These are phyloP conservation scores for Scaptomyza cyrtandrae DNA, from an alignment of 2,888 invertebrate genomes.

Conservation along the genomic window DNA sequence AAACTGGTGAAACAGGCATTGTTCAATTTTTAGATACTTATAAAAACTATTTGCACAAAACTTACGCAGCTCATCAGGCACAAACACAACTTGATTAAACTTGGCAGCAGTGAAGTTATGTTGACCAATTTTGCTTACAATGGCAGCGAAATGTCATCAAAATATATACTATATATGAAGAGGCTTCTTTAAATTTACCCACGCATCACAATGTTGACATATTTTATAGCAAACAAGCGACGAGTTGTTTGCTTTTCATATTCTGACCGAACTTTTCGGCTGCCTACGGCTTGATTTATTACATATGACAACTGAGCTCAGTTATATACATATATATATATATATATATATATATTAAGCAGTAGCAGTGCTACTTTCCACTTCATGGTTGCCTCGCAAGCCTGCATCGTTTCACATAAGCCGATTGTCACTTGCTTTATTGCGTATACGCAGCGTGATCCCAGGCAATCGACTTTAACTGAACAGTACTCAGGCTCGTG, in stretches of 20 bases:
- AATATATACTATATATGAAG: slow-evolving; percentile 8
- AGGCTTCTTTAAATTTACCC: slow-evolving; percentile 39
- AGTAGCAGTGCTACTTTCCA: neutral
- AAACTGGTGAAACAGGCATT: slow-evolving; percentile 6
- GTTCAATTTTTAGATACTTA: slow-evolving; percentile 6
- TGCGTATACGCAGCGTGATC: slow-evolving; percentile 61
- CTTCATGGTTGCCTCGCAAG: neutral
- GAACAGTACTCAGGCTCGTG: slow-evolving; percentile 24
- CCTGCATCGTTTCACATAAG: neutral
- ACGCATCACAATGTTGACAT: slow-evolving; percentile 46
- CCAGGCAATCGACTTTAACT: slow-evolving; percentile 26
- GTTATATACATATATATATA: slow-evolving; percentile 15
- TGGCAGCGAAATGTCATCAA: slow-evolving; percentile 21
- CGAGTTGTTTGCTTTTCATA: neutral
- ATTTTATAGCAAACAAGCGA: slow-evolving; percentile 41
- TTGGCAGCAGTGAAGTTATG: slow-evolving; percentile 9
- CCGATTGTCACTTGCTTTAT: slow-evolving; percentile 53
- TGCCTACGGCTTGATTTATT: slow-evolving; percentile 59
- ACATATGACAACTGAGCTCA: slow-evolving; percentile 55
- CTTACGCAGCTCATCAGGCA: slow-evolving; percentile 10
- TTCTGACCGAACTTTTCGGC: slow-evolving; percentile 6
- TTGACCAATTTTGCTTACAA: slow-evolving; percentile 17
- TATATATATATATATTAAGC: slow-evolving; percentile 20
- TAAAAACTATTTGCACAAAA: slow-evolving; percentile 16
- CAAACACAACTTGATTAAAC: slow-evolving; percentile 26